phyloP scores from a whole-genome alignment of 2,888 invertebrate genomes.

The Sympetrum striolatum region DNA sequence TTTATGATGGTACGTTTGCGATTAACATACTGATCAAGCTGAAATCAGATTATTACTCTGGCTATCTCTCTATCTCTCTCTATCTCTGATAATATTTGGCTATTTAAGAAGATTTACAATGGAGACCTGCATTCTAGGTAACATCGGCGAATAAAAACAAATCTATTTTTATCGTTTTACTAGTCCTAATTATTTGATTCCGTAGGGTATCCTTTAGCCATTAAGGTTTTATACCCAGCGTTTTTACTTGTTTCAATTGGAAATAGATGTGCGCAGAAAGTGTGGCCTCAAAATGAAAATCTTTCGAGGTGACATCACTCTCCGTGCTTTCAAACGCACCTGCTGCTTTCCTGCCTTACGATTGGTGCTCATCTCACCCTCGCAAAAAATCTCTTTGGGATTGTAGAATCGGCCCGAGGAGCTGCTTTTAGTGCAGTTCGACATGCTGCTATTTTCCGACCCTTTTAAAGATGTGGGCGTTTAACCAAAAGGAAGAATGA shows the following conservation, averaged over 20 bases:
- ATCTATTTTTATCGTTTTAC: no score
- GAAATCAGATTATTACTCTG: no score
- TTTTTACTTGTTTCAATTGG: neutral
- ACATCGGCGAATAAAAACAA: no score
- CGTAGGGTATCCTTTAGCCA: no score
- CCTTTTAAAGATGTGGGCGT: neutral
- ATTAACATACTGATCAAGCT: no score
- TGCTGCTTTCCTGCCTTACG: neutral
- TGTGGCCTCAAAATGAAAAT: neutral
- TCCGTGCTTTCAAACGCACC: constrained; percentile 1
- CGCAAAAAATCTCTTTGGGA: neutral
- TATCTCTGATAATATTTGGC: no score
- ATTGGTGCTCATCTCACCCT: neutral
- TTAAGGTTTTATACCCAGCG: neutral
- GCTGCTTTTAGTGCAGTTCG: neutral
- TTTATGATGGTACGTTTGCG: no score
- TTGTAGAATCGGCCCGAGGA: neutral
- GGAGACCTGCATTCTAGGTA: no score
- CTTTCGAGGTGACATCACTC: constrained; percentile 21
- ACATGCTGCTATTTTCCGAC: neutral
- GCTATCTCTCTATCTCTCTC: no score
- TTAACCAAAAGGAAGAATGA: neutral
- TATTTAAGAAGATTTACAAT: no score
- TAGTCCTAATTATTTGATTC: no score
- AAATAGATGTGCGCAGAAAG: neutral